Evolutionary conservation across 1,140 invertebrate genomes (phyloP), one percentile per base, ranked within the genome.

Genomic region (Conopomorpha cramerella): DNA sequence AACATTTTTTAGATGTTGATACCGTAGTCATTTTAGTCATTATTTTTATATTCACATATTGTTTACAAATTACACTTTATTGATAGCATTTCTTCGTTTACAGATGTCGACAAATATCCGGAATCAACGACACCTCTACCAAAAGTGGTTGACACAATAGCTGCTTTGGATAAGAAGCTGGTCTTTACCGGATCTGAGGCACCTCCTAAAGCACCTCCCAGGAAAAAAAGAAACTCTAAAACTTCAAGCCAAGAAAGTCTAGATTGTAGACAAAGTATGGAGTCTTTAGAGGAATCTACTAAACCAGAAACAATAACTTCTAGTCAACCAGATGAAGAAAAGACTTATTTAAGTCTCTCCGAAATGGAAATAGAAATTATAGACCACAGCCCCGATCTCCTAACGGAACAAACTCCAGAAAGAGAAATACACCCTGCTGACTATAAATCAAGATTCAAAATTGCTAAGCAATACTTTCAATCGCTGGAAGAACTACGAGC

Each of bases 391-490:
- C 36, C 51, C 23, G 57, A 63, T 18, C 53, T 46, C 26, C 38
- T 43, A n/a, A 49, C 8, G n/a, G 55, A 62, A 43, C 39, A 44
- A 16, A 36, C 51, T 13, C 46, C 53, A 17, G 45, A 57, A 45
- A 42, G 39, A 12, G 46, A 59, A 31, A 38, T 31, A 11, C 57
- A 57, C 27, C 51, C 61, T 8, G 43, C 52, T 17, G 65, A 70
- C 34, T 79, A 77, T 36, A 79, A 76, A 47, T 62, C 63, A 41
- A 55, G 74, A 14, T 79, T 79, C 39, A 61, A 65, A 51, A 51
- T 55, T 38, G 72, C 77, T 14, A 78, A 68, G 38, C 41, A 72
- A 47, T 79, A 59, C 38, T 79, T 79, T 36, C 62, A 79, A 47
- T 76, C 68, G 1, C 39, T 77, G 16, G 74, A 78, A 54, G 72